A percentile compares a stretch with the other conserved stretches of the same genome.
These are phyloP conservation scores for Lordiphosa collinella DNA, from an alignment of 1,140 invertebrate species.

Conservation along the genomic window DNA sequence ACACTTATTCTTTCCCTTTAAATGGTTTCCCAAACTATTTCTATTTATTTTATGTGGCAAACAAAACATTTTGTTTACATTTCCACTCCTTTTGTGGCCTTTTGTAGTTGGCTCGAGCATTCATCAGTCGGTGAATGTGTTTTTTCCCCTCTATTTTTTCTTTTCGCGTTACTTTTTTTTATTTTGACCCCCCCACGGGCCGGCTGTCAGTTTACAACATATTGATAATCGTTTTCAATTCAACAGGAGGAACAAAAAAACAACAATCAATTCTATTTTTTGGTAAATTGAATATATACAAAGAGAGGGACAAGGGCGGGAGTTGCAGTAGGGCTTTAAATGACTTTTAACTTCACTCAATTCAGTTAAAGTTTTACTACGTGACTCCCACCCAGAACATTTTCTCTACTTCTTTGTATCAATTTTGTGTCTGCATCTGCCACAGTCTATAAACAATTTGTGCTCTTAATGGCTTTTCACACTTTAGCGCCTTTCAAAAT, in stretches of 20 bases:
- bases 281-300: constrained; percentile 59
- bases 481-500: constrained; percentile 34
- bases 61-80: constrained; percentile 42
- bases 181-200: constrained; percentile 4
- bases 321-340: constrained; percentile 33
- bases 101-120: constrained; percentile 48
- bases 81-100: constrained; percentile 6
- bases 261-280: constrained; percentile 60
- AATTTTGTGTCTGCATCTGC: constrained; percentile 19
- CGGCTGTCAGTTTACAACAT: constrained; percentile 51
- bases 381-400: constrained; percentile 17
- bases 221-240: constrained; percentile 74
- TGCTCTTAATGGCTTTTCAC: constrained; percentile 47
- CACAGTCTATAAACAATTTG: constrained; percentile 36
- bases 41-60: constrained; percentile 70
- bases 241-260: constrained; percentile 14
- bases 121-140: constrained; percentile 59
- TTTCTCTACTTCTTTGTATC: not conserved
- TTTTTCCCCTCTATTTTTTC: too few species aligned
- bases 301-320: not conserved
- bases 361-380: constrained; percentile 2
- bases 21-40: constrained; percentile 58
- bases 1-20: not conserved
- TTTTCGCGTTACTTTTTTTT: constrained; percentile 61
- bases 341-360: constrained; percentile 4